Base-by-base conservation (phyloP, 2,113 vertebrate species). In the Micromys minutus region DNA sequence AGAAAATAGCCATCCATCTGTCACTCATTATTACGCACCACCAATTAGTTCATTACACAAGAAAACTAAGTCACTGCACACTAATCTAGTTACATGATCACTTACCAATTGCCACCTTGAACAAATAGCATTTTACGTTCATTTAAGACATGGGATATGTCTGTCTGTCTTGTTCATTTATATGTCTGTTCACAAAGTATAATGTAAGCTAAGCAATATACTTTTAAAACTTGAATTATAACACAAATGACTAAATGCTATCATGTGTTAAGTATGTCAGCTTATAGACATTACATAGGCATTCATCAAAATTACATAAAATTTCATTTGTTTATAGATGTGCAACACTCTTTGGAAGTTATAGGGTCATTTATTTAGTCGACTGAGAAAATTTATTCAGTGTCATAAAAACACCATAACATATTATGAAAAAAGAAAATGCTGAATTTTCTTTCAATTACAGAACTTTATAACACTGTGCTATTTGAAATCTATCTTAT, bases 351-450 rank as follows among this genome's bases (percentile, higher is more conserved):
- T 67, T 55, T 59, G 52, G 8, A 77, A 79, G 17, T 87, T 87
- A 59, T 15, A 39, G 15, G 1, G 5, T 61, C 7, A 77, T 89
- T n/a, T n/a, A n/a, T n/a, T n/a, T 50, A 71, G 34, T 36, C 10
- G 61, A 61, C 9, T 50, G 39, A 77, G 11, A 15, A 88, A 75
- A 76, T 19, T 76, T 5, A 39, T 59, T 72, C 3, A 77, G 21
- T 26, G 39, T n/a, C n/a, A n/a, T n/a, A n/a, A n/a, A n/a, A n/a
- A n/a, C n/a, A n/a, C n/a, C n/a, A n/a, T n/a, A n/a, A n/a, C n/a
- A n/a, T n/a, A n/a, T n/a, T n/a, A n/a, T n/a, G n/a, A n/a, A 77
- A 90, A 89, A 69, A 69, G 45, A 61, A 52, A 57, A 88, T 76
- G 19, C 7, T 61, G 8, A 45, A 61, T 55, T 55, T 89, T 7